These are phyloP conservation scores for Pycnomerus fuliginosus DNA, from an alignment of 2,888 invertebrate genomes.

Conservation along the genomic window DNA sequence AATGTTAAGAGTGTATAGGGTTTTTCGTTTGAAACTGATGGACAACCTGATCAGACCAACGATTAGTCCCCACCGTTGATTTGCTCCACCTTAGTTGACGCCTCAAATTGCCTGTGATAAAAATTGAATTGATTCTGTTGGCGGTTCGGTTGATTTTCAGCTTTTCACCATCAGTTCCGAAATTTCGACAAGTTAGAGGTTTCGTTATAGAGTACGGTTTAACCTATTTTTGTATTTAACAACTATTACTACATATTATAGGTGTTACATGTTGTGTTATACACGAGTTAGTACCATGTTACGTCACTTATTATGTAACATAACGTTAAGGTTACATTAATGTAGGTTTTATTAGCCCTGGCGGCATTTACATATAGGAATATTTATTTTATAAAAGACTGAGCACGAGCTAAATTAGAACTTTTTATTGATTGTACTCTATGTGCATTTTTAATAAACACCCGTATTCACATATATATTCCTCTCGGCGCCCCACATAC, in stretches of 20 bases:
- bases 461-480: no score
- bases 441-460: constrained; percentile 39
- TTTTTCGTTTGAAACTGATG: constrained; percentile 17
- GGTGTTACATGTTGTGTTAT: constrained; percentile 33
- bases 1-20: constrained; percentile 4
- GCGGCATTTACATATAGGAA: constrained; percentile 28
- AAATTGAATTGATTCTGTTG: no score
- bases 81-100: constrained; percentile 37
- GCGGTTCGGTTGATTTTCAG: no score
- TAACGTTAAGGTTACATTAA: neutral
- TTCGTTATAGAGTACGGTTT: constrained; percentile 18
- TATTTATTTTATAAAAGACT: constrained; percentile 41
- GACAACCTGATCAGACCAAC: constrained; percentile 20
- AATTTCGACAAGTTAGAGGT: constrained; percentile 6
- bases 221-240: constrained; percentile 36
- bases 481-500: no score
- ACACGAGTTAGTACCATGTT: constrained; percentile 19
- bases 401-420: constrained; percentile 41
- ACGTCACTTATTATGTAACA: constrained; percentile 9
- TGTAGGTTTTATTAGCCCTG: constrained; percentile 25
- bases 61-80: constrained; percentile 15
- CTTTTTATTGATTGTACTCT: constrained; percentile 38
- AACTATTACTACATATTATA: no score
- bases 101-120: constrained; percentile 50
- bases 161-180: constrained; percentile 7